These are phyloP conservation scores for Papilio polyxenes DNA, from an alignment of 1,140 invertebrate genomes.

Conservation along the genomic window DNA sequence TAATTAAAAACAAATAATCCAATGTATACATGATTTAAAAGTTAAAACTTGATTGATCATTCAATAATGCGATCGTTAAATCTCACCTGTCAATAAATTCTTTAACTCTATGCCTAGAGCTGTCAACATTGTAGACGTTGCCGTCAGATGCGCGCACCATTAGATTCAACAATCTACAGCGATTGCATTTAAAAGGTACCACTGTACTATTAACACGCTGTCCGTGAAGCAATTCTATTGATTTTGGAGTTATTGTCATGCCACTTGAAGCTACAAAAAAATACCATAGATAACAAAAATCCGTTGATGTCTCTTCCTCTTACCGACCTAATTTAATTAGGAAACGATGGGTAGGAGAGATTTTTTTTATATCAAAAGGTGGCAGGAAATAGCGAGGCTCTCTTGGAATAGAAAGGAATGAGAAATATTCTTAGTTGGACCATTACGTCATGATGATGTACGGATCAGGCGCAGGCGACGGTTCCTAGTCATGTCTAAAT, in stretches of 20 bases:
- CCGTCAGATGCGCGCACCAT: constrained; percentile 54
- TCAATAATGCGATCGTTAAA: background rate
- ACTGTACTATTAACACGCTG: constrained; percentile 46
- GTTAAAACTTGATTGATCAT: background rate
- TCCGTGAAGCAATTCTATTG: constrained; percentile 46
- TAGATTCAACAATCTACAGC: constrained; percentile 52
- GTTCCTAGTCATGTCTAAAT: too few species aligned
- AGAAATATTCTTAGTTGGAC: too few species aligned
- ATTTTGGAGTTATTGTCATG: constrained; percentile 39
- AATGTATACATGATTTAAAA: background rate
- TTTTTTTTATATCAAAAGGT: too few species aligned
- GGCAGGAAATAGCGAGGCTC: too few species aligned
- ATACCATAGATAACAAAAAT: too few species aligned
- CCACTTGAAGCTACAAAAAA: constrained; percentile 43
- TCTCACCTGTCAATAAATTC: constrained; percentile 48
- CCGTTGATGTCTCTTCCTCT: too few species aligned
- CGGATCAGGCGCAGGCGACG: too few species aligned
- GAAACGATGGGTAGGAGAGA: too few species aligned
- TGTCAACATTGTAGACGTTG: constrained; percentile 56
- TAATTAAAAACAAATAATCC: too few species aligned
- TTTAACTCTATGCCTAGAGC: constrained; percentile 50
- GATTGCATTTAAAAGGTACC: constrained; percentile 48
- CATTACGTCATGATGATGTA: too few species aligned
- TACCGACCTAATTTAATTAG: too few species aligned
- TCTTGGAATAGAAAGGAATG: too few species aligned